Base-by-base conservation (phyloP, 2,888 invertebrate genomes). In the Drosophila flavopinicola region DNA sequence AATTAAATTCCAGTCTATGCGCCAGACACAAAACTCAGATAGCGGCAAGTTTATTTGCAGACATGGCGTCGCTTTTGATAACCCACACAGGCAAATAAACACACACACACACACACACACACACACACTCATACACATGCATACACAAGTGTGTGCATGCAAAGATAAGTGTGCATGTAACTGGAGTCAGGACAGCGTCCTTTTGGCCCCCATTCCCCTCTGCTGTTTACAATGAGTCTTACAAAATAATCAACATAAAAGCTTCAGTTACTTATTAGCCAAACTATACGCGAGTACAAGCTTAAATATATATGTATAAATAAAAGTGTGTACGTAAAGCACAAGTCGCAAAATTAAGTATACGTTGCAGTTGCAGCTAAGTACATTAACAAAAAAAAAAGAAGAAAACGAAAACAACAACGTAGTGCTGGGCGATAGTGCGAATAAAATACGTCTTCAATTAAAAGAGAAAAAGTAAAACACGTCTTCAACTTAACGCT, bases 201-300 rank as follows among this genome's bases (percentile, higher is more conserved):
- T 64, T 53, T 66, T 57, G 48, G 51, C 41, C 33, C 15, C 33
- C 7, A n/a, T n/a, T n/a, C n/a, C n/a, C n/a, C n/a, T n/a, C 6
- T 41, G 41, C 33, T 75, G 63, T 70, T 63, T 65, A 78, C 79
- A 85, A 70, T 65, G 68, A 61, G 78, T 64, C 74, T 70, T 69
- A 67, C 80, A 67, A 71, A 74, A 85, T 83, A 83, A 83, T 83
- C 83, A 83, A 84, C 83, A 83, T 83, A 86, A 83, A 86, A 83
- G 83, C 78, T 83, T 85, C 58, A 63, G 65, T 75, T 75, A 67
- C 86, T 85, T 80, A 80, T 82, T 75, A 82, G 51, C 59, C 63
- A 75, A 65, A 72, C 38, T 39, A 39, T 45, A 33, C 29, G 30
- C n/a, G 41, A 54, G 13, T 57, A 29, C 17, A 41, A 15, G 37